These are phyloP conservation scores for Phoxinus dragarum DNA, from an alignment of 2,797 vertebrate species.

Conservation along the genomic window DNA sequence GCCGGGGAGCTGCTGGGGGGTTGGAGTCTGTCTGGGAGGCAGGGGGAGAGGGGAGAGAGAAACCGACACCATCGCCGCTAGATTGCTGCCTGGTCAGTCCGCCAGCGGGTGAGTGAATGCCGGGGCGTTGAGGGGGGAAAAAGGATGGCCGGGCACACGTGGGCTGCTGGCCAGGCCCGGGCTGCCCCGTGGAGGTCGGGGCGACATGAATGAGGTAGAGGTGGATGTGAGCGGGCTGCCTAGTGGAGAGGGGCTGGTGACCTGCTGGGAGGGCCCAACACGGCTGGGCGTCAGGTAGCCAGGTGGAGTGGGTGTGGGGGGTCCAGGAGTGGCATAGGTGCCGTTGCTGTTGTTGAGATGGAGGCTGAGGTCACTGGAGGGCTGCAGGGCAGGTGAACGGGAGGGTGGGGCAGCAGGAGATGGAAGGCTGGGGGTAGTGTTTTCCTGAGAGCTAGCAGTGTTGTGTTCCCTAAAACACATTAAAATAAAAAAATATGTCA, in stretches of 20 bases:
- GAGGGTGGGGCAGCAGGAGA: slow-evolving; percentile 79
- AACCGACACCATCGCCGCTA: slow-evolving; percentile 70
- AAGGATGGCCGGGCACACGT: slow-evolving; percentile 84
- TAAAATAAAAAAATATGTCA: neutral
- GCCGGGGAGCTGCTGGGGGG: slow-evolving; percentile 73
- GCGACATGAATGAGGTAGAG: slow-evolving; percentile 90
- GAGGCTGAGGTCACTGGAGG: slow-evolving; percentile 81
- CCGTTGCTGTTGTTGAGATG: slow-evolving; percentile 82
- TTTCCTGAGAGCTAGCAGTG: slow-evolving; percentile 94
- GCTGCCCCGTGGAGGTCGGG: slow-evolving; percentile 86
- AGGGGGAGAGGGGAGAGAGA: slow-evolving; percentile 82
- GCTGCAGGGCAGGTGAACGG: slow-evolving; percentile 79
- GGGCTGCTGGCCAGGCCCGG: slow-evolving; percentile 86
- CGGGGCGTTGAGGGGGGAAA: slow-evolving; percentile 85
- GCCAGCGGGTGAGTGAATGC: slow-evolving; percentile 75
- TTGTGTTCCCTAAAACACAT: slow-evolving; percentile 86
- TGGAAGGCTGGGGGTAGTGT: slow-evolving; percentile 87
- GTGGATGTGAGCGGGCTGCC: slow-evolving; percentile 85
- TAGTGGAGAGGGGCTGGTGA: slow-evolving; percentile 82
- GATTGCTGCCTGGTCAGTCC: slow-evolving; percentile 73
- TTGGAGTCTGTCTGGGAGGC: slow-evolving; percentile 78
- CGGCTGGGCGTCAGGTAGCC: slow-evolving; percentile 85
- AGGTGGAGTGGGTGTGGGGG: slow-evolving; percentile 70
- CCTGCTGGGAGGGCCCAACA: slow-evolving; percentile 81
- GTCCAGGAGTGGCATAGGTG: slow-evolving; percentile 69